Evolutionary conservation across 2,113 vertebrate genomes (phyloP).

Genomic region (Osmerus mordax): DNA sequence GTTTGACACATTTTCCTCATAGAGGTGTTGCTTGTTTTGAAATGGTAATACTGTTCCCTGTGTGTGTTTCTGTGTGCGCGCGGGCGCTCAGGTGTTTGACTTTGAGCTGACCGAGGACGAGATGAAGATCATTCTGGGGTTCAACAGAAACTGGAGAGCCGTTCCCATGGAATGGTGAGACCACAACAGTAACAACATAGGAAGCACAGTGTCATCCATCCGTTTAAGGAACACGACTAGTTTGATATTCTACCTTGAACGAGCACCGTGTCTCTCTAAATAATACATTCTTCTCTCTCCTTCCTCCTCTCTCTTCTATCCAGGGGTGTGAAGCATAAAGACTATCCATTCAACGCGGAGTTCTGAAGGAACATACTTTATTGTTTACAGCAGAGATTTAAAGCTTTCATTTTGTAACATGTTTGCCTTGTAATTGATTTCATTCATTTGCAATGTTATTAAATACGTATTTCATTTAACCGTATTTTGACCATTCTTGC

Average conservation of each 20-base stretch:
- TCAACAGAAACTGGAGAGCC: conserved; percentile 79
- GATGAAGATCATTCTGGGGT: conserved; percentile 75
- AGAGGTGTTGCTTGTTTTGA: neutral
- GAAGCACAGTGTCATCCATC: no score
- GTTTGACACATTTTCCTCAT: no score
- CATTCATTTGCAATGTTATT: no score
- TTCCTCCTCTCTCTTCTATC: neutral
- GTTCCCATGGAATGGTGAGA: conserved; percentile 76
- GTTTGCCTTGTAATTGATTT: no score
- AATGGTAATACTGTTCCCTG: neutral
- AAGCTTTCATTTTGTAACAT: no score
- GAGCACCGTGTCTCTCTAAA: no score
- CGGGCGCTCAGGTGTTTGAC: conserved; percentile 78
- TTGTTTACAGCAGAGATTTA: neutral
- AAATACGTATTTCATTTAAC: no score
- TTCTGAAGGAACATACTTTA: conserved; percentile 36
- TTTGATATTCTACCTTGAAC: no score
- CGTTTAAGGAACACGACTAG: no score
- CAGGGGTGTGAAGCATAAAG: conserved; percentile 66
- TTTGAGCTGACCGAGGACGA: conserved; percentile 80
- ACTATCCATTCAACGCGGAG: conserved; percentile 62
- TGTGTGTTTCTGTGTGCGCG: neutral
- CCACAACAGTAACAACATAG: no score
- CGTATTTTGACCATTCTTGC: no score
- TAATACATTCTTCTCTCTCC: neutral